Base-by-base conservation (phyloP, 2,797 vertebrate species). In the Vipera ursinii region DNA sequence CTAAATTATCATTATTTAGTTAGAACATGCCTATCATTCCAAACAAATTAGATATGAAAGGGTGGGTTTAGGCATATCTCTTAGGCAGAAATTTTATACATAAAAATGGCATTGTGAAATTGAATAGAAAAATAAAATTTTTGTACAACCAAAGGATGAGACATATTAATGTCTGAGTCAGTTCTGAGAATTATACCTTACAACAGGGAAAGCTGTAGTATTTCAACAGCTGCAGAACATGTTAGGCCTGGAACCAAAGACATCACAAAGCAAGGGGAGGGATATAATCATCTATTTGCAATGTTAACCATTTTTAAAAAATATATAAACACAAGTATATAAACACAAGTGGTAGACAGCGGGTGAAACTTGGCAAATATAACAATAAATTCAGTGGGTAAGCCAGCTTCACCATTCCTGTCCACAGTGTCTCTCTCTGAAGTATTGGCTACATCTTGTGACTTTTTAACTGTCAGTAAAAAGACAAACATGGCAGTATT, bases 11-110 rank as follows among this genome's bases (percentile, higher is more conserved):
- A 57, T 96, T 78, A 93, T 97, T 60, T 93, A 95, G 97, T 97
- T 94, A 93, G 95, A 94, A 97, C 97, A 96, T 97, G 97, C 96
- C 96, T 97, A 92, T 97, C 96, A 97, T 97, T 97, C 97, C 97
- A 97, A 96, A 96, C 96, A 96, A 96, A 96, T 97, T 96, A 97
- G 96, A 73, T 95, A 95, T 96, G 95, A 94, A 96, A 96, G 95
- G 95, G 94, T 96, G 96, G 95, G 95, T 95, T 96, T 90, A 95
- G 93, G 88, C 0, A 0, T 94, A 92, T 94, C 96, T 94, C 95
- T 94, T 94, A 61, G 91, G 94, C 89, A 55, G 92, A 92, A 95
- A 95, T 94, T 85, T 82, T 48, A 48, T 24, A 13, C 38, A 82
- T 82, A 95, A 96, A 95, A 93, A 86, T 69, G 93, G 92, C 0